phyloP scores from a whole-genome alignment of 2,888 invertebrate species.

The Eupeodes latifasciatus region DNA sequence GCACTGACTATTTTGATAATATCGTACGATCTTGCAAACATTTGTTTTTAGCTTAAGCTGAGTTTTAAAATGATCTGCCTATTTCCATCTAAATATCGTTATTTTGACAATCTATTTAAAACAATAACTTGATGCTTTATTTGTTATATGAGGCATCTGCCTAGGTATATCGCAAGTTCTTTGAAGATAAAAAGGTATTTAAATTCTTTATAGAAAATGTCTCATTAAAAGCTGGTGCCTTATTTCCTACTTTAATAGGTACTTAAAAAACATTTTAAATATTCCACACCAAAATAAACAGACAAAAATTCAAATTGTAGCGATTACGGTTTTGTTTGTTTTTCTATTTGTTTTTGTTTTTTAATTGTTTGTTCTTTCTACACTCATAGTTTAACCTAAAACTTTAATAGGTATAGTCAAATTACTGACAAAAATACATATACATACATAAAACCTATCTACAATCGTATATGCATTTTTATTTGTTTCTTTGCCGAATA shows the following conservation, averaged over 20 bases:
- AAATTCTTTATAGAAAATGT: too few relatives aligned
- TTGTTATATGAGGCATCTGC: too few relatives aligned
- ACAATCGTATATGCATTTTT: conserved; percentile 19
- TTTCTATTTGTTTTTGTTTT: conserved; percentile 10
- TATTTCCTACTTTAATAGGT: background rate
- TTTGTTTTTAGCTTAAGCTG: too few relatives aligned
- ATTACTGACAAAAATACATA: background rate
- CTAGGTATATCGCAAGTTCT: too few relatives aligned
- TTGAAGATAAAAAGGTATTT: too few relatives aligned
- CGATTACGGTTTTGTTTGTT: conserved; percentile 22
- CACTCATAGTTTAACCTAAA: conserved; percentile 5
- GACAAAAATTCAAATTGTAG: conserved; percentile 28
- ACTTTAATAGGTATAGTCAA: background rate
- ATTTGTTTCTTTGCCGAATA: conserved; percentile 19
- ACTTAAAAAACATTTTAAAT: conserved; percentile 41
- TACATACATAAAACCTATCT: background rate
- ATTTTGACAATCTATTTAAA: too few relatives aligned
- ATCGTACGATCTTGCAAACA: too few relatives aligned
- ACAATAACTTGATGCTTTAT: too few relatives aligned
- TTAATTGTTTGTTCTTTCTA: background rate
- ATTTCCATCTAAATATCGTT: too few relatives aligned
- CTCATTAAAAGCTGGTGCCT: too few relatives aligned
- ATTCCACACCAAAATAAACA: conserved; percentile 44
- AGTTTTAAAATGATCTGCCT: too few relatives aligned
- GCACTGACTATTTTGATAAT: too few relatives aligned